Evolutionary conservation across 2,797 vertebrate species (phyloP).

Genomic region (Rousettus madagascariensis): DNA sequence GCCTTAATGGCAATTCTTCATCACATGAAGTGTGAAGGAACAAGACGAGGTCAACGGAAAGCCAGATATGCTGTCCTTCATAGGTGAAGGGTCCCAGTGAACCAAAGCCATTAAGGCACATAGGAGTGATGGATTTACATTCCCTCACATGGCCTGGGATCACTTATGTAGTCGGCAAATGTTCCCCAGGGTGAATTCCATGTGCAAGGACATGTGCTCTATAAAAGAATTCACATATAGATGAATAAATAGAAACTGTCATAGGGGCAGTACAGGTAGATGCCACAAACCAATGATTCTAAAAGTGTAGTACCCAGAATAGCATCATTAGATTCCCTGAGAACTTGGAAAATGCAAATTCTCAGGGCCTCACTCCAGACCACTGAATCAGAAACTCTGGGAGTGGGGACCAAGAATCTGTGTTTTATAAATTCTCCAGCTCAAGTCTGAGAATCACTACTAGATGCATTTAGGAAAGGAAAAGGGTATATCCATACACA

Average conservation of each 20-base stretch:
- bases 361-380: neutral
- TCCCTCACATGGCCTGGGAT: too few species aligned
- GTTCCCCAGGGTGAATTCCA: neutral
- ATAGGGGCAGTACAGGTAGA: too few species aligned
- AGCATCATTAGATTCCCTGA: neutral
- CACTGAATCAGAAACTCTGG: neutral
- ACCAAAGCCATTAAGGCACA: neutral
- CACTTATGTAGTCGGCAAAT: neutral
- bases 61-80: neutral
- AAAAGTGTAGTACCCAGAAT: neutral
- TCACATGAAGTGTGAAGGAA: neutral
- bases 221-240: neutral
- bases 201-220: neutral
- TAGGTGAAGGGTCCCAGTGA: neutral
- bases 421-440: neutral
- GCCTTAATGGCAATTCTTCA: neutral
- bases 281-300: neutral
- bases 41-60: neutral
- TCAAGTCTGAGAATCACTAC: neutral
- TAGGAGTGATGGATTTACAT: rapidly evolving
- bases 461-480: neutral
- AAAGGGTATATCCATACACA: neutral
- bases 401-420: neutral
- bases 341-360: neutral
- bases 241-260: neutral